Conservation (phyloP, 1,140 invertebrate genomes). For the Drosophila kohkoa region DNA sequence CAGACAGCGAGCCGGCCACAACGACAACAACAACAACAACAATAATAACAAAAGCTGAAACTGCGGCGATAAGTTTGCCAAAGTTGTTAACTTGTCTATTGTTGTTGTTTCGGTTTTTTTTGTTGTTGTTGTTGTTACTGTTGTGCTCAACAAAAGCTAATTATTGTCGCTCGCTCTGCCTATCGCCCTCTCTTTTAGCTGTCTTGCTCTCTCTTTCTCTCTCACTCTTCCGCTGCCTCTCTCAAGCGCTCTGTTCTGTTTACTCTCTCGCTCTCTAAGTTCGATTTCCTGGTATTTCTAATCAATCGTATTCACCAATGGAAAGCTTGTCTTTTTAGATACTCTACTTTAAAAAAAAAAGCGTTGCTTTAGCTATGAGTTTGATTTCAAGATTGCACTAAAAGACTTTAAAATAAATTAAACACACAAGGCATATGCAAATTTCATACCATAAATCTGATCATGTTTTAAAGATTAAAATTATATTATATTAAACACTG, state of each 20-base stretch:
- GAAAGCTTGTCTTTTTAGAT: conserved; percentile 42
- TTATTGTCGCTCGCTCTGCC: conserved; percentile 37
- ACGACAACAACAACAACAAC: conserved; percentile 29
- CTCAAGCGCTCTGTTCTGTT: not conserved
- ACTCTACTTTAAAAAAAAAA: conserved; percentile 11
- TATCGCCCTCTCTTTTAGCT: conserved; percentile 5
- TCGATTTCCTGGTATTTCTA: conserved; percentile 51
- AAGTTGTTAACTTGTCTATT: conserved; percentile 46
- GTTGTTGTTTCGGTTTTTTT: conserved; percentile 31
- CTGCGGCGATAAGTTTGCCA: conserved; percentile 51
- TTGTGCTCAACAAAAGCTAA: conserved; percentile 57
- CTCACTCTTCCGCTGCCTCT: conserved; percentile 8
- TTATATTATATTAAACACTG: not conserved
- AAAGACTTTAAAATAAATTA: not conserved
- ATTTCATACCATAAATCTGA: no score
- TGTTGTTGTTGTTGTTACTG: conserved; percentile 34
- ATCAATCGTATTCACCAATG: conserved; percentile 44
- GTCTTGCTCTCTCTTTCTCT: not conserved
- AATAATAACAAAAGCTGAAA: conserved; percentile 26
- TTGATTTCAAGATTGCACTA: not conserved
- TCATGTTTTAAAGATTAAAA: not conserved
- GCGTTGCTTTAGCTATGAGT: not conserved
- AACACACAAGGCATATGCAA: not conserved
- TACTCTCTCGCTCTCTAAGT: conserved; percentile 24
- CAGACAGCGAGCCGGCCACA: conserved; percentile 46